A percentile compares a stretch with the other conserved stretches of the same genome.
These are phyloP conservation scores for Micrasema longulum DNA, from an alignment of 1,140 invertebrate species.

Conservation along the genomic window DNA sequence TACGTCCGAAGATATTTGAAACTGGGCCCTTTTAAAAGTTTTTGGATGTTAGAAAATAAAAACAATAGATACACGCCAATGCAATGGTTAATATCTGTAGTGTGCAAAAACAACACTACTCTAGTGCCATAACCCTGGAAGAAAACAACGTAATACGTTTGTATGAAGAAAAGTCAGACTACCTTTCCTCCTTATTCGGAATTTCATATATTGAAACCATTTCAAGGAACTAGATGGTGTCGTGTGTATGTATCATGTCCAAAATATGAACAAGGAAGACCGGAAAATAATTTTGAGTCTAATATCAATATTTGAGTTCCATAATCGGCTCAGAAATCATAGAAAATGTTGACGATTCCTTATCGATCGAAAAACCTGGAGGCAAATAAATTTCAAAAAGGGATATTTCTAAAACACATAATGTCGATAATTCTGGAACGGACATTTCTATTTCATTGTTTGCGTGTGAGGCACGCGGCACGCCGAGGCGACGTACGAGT, in stretches of 20 bases:
- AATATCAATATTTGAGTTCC: not conserved
- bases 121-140: no score
- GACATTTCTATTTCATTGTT: slow-evolving; percentile 21
- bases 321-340: not conserved
- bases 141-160: no score
- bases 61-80: no score
- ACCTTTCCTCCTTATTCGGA: no score
- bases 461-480: no score
- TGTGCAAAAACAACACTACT: no score
- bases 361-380: slow-evolving; percentile 5
- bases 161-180: not conserved
- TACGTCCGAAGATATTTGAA: no score
- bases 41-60: no score
- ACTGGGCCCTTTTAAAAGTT: no score
- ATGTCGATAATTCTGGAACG: slow-evolving; percentile 23
- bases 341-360: not conserved
- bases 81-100: no score
- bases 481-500: no score
- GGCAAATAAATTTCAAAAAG: slow-evolving; percentile 19
- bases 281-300: not conserved
- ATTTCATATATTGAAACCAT: no score
- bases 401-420: slow-evolving; percentile 24
- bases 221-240: not conserved
- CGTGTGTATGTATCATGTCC: not conserved
- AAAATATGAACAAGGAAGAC: not conserved